These are phyloP conservation scores for Esox lucius DNA, from an alignment of 2,797 vertebrate genomes.

Conservation along the genomic window DNA sequence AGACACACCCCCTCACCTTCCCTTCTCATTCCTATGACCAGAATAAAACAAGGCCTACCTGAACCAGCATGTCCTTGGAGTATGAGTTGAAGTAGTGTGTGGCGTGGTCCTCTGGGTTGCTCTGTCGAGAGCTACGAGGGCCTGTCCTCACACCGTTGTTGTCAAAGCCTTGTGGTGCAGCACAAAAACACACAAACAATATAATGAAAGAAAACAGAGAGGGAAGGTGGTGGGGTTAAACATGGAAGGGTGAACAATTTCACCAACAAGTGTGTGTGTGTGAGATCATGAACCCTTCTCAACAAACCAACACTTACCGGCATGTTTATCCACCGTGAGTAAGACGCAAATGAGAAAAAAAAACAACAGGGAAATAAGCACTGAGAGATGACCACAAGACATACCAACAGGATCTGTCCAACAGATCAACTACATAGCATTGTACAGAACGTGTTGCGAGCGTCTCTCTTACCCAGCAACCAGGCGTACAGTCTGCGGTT, in stretches of 20 bases:
- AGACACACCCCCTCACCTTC: constrained; percentile 54
- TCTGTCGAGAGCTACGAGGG: constrained; percentile 92
- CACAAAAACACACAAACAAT: background rate
- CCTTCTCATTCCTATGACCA: background rate
- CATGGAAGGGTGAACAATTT: background rate
- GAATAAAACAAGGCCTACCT: constrained; percentile 72
- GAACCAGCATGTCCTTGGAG: constrained; percentile 95
- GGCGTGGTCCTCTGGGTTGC: constrained; percentile 95
- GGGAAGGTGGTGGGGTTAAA: background rate
- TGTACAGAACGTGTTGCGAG: constrained; percentile 1
- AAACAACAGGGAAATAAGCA: constrained; percentile 44
- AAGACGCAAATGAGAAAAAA: constrained; percentile 79
- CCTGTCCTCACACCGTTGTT: constrained; percentile 91
- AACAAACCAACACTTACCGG: constrained; percentile 84
- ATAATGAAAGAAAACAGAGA: background rate
- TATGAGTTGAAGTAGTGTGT: constrained; percentile 94
- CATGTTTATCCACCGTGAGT: constrained; percentile 71
- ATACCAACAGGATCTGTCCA: background rate
- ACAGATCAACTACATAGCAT: background rate
- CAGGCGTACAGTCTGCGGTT: constrained; percentile 98
- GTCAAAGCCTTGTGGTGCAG: constrained; percentile 83
- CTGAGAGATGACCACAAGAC: constrained; percentile 19
- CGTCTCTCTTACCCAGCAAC: constrained; percentile 86
- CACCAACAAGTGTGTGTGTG: background rate
- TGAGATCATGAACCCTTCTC: constrained; percentile 26